These are phyloP conservation scores for Neodiprion lecontei DNA, from an alignment of 1,140 invertebrate genomes.

Conservation along the genomic window DNA sequence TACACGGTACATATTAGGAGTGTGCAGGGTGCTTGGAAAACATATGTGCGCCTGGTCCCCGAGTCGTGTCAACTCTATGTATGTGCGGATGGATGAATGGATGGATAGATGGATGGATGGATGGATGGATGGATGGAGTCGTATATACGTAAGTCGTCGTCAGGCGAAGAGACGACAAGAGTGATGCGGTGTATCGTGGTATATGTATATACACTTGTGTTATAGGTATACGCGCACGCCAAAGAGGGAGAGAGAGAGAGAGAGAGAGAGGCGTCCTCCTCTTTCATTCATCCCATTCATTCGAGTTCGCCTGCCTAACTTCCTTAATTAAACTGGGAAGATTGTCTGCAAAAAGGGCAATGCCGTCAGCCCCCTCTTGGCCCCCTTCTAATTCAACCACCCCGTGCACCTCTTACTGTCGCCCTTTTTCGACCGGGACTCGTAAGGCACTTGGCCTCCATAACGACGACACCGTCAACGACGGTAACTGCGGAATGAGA, in stretches of 20 bases:
- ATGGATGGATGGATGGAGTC: conserved; percentile 23
- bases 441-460: too few relatives aligned
- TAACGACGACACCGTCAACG: too few relatives aligned
- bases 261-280: conserved; percentile 49
- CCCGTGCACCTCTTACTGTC: too few relatives aligned
- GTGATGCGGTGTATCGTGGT: conserved; percentile 14
- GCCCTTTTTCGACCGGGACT: too few relatives aligned
- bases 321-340: conserved; percentile 62
- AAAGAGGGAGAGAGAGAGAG: too few relatives aligned
- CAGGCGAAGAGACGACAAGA: background rate
- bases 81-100: background rate
- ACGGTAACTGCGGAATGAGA: too few relatives aligned
- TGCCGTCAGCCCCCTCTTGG: conserved; percentile 24
- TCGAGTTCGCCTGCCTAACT: conserved; percentile 49
- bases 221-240: conserved; percentile 28
- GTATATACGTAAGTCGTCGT: background rate
- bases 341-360: conserved; percentile 61
- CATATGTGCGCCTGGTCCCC: background rate
- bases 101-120: background rate
- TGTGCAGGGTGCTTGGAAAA: background rate
- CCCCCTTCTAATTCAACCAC: too few relatives aligned
- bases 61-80: background rate
- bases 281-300: conserved; percentile 57
- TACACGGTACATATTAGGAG: too few relatives aligned
- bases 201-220: conserved; percentile 29